Percentiles rank a stretch among this genome's conserved stretches.
Evolutionary conservation across 1,140 invertebrate genomes (phyloP).

Genomic region (Drosophila equinoxialis): DNA sequence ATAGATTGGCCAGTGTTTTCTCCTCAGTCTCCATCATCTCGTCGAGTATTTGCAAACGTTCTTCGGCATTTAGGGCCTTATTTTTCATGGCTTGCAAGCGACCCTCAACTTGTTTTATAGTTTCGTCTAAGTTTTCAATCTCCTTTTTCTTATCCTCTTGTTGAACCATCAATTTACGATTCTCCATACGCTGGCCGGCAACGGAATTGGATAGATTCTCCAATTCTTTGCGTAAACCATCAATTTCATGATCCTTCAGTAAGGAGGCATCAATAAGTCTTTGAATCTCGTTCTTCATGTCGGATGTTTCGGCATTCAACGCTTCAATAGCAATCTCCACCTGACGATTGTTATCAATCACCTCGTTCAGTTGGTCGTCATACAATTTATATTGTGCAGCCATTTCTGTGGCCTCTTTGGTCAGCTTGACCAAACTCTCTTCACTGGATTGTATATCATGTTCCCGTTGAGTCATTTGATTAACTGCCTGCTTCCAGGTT

Average conservation of each 20-base stretch:
- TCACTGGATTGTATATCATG: constrained; percentile 64
- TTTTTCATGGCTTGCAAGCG: constrained; percentile 55
- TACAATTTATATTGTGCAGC: constrained; percentile 36
- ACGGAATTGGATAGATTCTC: constrained; percentile 69
- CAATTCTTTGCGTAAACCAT: constrained; percentile 63
- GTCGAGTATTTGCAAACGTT: constrained; percentile 72
- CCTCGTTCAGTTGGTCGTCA: constrained; percentile 57
- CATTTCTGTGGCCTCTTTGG: constrained; percentile 12
- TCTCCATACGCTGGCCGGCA: constrained; percentile 68
- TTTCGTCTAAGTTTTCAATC: constrained; percentile 41
- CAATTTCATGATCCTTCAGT: constrained; percentile 71
- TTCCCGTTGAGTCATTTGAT: constrained; percentile 79
- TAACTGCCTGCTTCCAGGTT: constrained; percentile 80
- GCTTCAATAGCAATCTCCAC: constrained; percentile 64
- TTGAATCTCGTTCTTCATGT: constrained; percentile 66
- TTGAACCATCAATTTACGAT: constrained; percentile 47
- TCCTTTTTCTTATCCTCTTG: constrained; percentile 44
- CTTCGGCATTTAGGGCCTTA: constrained; percentile 64
- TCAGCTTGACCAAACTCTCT: constrained; percentile 40
- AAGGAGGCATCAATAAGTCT: constrained; percentile 43
- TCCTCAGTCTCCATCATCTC: constrained; percentile 73
- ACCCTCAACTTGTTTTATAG: constrained; percentile 47
- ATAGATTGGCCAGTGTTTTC: constrained; percentile 43
- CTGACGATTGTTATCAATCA: constrained; percentile 71
- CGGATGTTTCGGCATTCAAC: constrained; percentile 65